Conservation (phyloP, 2,888 invertebrate genomes). For the Metopia argyrocephala region DNA sequence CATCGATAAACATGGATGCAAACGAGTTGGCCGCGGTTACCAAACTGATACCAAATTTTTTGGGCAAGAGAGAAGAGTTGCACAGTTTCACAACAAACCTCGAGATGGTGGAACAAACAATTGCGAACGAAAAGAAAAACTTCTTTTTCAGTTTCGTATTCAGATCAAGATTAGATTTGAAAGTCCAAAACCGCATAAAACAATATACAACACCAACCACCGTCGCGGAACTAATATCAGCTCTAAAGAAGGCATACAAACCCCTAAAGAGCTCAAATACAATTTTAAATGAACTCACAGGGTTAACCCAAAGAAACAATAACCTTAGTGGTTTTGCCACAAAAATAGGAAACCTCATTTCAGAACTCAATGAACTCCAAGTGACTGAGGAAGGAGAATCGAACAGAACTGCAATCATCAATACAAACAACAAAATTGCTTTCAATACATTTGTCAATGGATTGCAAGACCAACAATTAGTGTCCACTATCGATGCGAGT, state of each 20-base stretch:
- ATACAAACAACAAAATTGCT: neutral
- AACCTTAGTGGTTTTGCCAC: neutral
- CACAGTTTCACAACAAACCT: neutral
- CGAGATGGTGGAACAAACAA: neutral
- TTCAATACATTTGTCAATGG: slow-evolving; percentile 11
- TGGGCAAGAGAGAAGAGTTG: slow-evolving; percentile 3
- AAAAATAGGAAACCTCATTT: neutral
- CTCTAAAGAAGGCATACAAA: slow-evolving; percentile 16
- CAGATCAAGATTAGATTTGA: neutral
- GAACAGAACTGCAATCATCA: neutral
- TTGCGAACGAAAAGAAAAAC: neutral
- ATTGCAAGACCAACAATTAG: neutral
- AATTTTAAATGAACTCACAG: slow-evolving; percentile 4
- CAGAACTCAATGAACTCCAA: slow-evolving; percentile 7
- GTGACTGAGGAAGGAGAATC: slow-evolving; percentile 8
- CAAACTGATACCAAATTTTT: slow-evolving; percentile 11
- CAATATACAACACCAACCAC: slow-evolving; percentile 1
- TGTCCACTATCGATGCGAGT: slow-evolving; percentile 17
- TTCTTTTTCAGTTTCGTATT: slow-evolving; percentile 4
- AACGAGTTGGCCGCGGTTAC: neutral
- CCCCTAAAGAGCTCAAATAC: neutral
- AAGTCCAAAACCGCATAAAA: slow-evolving; percentile 7
- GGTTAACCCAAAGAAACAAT: neutral
- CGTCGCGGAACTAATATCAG: neutral
- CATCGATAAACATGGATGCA: neutral